Conservation (phyloP, 2,113 vertebrate species). For the Talpa occidentalis region DNA sequence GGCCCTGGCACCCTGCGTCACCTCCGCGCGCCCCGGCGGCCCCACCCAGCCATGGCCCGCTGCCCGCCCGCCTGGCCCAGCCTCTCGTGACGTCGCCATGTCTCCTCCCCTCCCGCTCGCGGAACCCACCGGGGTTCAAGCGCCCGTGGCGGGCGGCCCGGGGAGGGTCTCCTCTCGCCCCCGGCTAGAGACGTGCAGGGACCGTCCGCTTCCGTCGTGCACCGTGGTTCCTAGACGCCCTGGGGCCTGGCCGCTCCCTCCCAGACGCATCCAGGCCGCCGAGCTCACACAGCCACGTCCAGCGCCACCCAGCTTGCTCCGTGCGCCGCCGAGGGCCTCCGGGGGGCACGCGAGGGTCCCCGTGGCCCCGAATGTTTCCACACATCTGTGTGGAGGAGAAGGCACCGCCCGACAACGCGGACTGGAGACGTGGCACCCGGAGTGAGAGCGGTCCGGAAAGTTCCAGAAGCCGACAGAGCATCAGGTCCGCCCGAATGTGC, state of each 20-base stretch:
- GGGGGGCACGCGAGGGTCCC: no score
- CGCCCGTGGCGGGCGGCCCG: rapidly evolving
- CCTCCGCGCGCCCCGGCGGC: not conserved
- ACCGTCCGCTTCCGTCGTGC: not conserved
- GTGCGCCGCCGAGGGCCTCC: no score
- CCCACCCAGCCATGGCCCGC: not conserved
- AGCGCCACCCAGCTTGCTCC: no score
- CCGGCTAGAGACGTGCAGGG: not conserved
- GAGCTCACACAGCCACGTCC: no score
- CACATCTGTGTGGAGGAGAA: rapidly evolving
- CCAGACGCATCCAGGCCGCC: no score
- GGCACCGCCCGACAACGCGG: rapidly evolving
- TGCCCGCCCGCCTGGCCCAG: not conserved
- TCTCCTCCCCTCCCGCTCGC: rapidly evolving
- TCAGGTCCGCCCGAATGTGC: rapidly evolving
- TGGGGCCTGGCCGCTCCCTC: not conserved
- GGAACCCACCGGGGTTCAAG: rapidly evolving
- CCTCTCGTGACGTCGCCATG: not conserved
- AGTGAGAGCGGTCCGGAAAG: rapidly evolving
- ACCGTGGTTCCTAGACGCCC: no score
- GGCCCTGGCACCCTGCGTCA: not conserved
- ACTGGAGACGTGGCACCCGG: rapidly evolving
- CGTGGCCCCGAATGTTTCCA: rapidly evolving
- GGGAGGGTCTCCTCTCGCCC: rapidly evolving
- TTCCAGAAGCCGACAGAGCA: rapidly evolving